These are phyloP conservation scores for Neuroscelio doddi DNA, from an alignment of 2,888 invertebrate species.

Conservation along the genomic window DNA sequence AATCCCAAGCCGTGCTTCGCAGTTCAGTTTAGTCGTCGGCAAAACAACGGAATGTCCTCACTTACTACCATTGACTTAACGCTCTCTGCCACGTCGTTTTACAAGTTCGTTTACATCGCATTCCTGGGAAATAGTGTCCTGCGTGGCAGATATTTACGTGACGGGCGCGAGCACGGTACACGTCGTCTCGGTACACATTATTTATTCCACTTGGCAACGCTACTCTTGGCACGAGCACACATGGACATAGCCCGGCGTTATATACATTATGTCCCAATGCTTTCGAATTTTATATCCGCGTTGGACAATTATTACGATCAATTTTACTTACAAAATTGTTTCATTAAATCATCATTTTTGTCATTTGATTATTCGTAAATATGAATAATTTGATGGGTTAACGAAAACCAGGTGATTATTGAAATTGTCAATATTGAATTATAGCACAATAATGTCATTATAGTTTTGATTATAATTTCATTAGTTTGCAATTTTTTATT, in stretches of 20 bases:
- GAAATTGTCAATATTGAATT: too few species aligned
- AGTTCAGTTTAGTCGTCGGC: constrained; percentile 5
- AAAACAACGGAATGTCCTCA: constrained; percentile 17
- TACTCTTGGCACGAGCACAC: constrained; percentile 27
- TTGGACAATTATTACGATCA: too few species aligned
- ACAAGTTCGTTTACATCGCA: constrained; percentile 42
- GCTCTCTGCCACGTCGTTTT: constrained; percentile 18
- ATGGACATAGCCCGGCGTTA: constrained; percentile 22
- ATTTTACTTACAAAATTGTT: too few species aligned
- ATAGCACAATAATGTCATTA: too few species aligned
- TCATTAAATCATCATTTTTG: too few species aligned
- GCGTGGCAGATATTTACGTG: constrained; percentile 31
- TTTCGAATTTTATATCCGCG: constrained; percentile 34
- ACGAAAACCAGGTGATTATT: too few species aligned
- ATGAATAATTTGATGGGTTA: too few species aligned
- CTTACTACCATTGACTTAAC: constrained; percentile 10
- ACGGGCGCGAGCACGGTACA: constrained; percentile 29
- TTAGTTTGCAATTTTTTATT: too few species aligned
- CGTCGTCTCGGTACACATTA: constrained; percentile 28
- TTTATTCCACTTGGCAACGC: constrained; percentile 36
- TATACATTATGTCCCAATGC: constrained; percentile 5
- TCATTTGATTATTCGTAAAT: too few species aligned
- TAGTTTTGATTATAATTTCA: too few species aligned
- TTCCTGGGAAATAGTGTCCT: constrained; percentile 12
- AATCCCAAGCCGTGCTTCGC: constrained; percentile 17